Evolutionary conservation across 2,888 invertebrate genomes (phyloP).

Genomic region (Zygogramma bicolorata): DNA sequence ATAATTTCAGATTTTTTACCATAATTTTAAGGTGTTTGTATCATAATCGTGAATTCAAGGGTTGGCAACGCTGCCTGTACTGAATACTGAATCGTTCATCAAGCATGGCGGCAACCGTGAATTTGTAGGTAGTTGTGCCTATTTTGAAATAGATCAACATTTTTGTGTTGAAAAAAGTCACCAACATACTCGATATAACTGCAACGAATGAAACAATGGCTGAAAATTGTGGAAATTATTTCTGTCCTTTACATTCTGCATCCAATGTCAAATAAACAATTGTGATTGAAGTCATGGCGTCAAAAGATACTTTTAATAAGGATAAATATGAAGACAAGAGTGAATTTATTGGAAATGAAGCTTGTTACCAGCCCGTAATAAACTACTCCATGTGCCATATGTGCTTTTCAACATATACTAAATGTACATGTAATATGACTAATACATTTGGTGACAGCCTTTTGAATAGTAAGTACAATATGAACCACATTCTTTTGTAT

Average conservation of each 20-base stretch:
- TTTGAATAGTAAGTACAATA: constrained; percentile 49
- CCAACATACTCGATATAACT: constrained; percentile 24
- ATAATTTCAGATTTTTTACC: too few relatives aligned
- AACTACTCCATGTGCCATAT: constrained; percentile 42
- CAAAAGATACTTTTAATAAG: constrained; percentile 52
- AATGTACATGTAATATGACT: constrained; percentile 52
- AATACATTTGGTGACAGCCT: constrained; percentile 44
- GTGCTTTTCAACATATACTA: constrained; percentile 45
- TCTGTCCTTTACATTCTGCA: constrained; percentile 29
- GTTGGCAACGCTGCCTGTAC: too few relatives aligned
- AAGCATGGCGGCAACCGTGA: constrained; percentile 60
- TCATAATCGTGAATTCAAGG: too few relatives aligned
- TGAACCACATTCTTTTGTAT: constrained; percentile 12
- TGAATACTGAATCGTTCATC: too few relatives aligned
- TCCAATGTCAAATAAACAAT: constrained; percentile 37
- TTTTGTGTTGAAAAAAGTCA: constrained; percentile 24
- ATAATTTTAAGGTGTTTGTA: too few relatives aligned
- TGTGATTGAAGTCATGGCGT: constrained; percentile 57
- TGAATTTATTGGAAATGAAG: constrained; percentile 49
- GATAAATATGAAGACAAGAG: constrained; percentile 58
- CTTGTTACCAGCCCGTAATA: constrained; percentile 33
- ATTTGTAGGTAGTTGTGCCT: constrained; percentile 42
- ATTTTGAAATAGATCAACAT: constrained; percentile 19
- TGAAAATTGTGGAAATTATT: constrained; percentile 32
- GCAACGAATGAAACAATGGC: neutral